phyloP scores from a whole-genome alignment of 1,140 invertebrate species.

The Panulirus ornatus region DNA sequence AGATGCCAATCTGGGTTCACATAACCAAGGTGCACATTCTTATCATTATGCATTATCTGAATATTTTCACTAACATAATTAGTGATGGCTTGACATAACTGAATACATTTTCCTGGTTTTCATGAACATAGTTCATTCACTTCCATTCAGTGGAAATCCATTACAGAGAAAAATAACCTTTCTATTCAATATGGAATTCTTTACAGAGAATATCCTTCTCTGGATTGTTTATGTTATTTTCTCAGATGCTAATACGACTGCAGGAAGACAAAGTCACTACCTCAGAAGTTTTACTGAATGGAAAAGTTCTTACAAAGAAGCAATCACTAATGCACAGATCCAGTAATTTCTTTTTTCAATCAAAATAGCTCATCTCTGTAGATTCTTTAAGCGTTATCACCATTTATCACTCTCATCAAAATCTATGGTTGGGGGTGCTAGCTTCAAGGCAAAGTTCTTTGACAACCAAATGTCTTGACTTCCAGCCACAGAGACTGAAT shows the following conservation, averaged over 20 bases:
- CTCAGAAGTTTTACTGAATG: neutral
- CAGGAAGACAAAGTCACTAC: neutral
- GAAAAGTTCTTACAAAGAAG: neutral
- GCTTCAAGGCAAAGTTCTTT: slow-evolving; percentile 57
- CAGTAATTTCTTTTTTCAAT: neutral
- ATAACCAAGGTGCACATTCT: too few species aligned
- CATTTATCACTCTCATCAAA: slow-evolving; percentile 33
- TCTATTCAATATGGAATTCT: too few species aligned
- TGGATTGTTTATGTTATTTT: neutral
- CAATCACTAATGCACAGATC: neutral
- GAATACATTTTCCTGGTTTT: too few species aligned
- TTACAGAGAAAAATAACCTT: too few species aligned
- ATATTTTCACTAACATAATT: too few species aligned
- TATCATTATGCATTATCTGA: too few species aligned
- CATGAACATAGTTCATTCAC: too few species aligned
- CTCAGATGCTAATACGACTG: neutral
- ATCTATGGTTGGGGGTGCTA: slow-evolving; percentile 45
- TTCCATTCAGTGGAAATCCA: too few species aligned
- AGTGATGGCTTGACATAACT: too few species aligned
- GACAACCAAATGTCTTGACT: slow-evolving; percentile 57
- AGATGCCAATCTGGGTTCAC: too few species aligned
- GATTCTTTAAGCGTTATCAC: neutral
- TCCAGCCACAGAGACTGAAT: neutral
- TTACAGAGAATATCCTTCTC: too few species aligned
- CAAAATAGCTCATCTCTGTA: neutral